These are phyloP conservation scores for Colaptes auratus DNA, from an alignment of 2,113 vertebrate genomes.

Conservation along the genomic window DNA sequence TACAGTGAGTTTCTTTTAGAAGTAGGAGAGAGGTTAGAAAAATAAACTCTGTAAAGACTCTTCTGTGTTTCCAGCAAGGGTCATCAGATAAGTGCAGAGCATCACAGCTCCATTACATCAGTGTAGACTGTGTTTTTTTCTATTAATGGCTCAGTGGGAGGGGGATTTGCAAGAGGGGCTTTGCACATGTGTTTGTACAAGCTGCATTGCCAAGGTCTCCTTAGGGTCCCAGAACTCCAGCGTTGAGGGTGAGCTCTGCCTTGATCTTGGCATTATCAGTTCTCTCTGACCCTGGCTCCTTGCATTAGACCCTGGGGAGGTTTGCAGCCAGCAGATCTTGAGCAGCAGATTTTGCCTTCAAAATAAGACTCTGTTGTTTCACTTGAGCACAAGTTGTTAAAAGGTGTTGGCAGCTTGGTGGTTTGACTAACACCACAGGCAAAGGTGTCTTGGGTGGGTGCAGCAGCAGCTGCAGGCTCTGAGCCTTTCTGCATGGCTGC, in stretches of 20 bases:
- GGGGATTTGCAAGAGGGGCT: neutral
- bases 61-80: neutral
- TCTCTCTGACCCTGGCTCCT: neutral
- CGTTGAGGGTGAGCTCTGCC: neutral
- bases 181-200: neutral
- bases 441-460: no score
- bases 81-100: neutral
- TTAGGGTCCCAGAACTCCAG: neutral
- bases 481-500: neutral
- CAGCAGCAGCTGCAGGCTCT: neutral
- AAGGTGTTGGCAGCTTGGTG: rapidly evolving
- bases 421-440: neutral
- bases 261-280: neutral
- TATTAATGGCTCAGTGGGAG: neutral
- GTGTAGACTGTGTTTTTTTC: neutral
- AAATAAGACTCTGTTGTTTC: neutral
- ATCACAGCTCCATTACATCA: neutral
- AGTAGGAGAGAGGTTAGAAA: constrained; percentile 16
- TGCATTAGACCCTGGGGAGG: neutral
- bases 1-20: neutral
- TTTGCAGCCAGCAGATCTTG: neutral
- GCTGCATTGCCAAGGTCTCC: neutral
- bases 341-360: neutral
- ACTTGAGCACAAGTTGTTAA: neutral
- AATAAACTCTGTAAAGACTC: neutral